Conservation (phyloP, 2,113 vertebrate species). For the Coregonus clupeaformis region DNA sequence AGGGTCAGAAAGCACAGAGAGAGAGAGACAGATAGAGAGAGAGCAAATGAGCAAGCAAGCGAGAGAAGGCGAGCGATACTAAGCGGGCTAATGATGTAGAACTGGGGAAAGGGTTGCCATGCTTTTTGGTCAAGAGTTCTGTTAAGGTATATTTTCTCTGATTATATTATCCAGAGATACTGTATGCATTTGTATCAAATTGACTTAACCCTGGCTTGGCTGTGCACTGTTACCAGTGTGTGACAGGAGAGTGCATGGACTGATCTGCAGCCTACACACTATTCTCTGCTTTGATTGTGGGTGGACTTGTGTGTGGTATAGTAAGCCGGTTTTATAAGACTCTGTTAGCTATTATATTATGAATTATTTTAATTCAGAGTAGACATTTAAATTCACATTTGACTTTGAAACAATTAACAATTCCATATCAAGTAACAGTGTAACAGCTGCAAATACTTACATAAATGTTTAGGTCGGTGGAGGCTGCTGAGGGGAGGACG, state of each 20-base stretch:
- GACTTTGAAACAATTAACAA: too few species aligned
- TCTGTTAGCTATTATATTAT: too few species aligned
- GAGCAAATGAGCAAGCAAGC: not conserved
- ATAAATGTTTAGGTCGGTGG: too few species aligned
- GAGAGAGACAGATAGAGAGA: slow-evolving; percentile 24
- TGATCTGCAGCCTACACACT: not conserved
- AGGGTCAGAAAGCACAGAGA: slow-evolving; percentile 41
- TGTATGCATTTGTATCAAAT: slow-evolving; percentile 57
- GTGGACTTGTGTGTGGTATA: too few species aligned
- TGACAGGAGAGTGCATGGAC: not conserved
- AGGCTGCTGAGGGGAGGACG: too few species aligned
- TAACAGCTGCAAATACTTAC: too few species aligned
- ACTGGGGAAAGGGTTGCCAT: slow-evolving; percentile 33
- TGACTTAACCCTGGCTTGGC: slow-evolving; percentile 35
- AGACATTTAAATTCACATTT: too few species aligned
- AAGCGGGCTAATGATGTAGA: slow-evolving; percentile 57
- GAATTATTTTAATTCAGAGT: too few species aligned
- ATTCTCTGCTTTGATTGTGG: too few species aligned
- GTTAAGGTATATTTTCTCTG: slow-evolving; percentile 22
- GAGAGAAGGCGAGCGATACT: too few species aligned
- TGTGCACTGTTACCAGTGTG: not conserved
- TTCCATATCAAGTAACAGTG: too few species aligned
- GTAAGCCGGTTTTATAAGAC: too few species aligned
- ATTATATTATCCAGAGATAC: slow-evolving; percentile 46
- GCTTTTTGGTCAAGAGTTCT: slow-evolving; percentile 45